phyloP scores from a whole-genome alignment of 2,797 vertebrate species.

The Carcharodon carcharias region DNA sequence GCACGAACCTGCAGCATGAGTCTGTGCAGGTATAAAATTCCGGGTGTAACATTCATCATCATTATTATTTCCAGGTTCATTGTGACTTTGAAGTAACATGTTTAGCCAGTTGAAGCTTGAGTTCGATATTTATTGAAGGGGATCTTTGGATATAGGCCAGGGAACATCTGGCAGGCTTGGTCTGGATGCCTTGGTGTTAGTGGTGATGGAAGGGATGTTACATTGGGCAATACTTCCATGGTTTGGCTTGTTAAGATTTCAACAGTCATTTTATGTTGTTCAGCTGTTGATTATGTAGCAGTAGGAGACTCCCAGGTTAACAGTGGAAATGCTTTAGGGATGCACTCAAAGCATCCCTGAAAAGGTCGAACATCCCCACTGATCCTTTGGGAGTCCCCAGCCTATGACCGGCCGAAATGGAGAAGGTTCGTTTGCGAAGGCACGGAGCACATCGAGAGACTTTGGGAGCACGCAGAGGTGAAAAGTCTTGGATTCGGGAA shows the following conservation, averaged over 20 bases:
- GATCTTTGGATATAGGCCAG: not conserved
- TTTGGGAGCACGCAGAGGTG: too few relatives aligned
- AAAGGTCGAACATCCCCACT: too few relatives aligned
- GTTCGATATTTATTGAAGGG: not conserved
- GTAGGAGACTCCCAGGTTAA: too few relatives aligned
- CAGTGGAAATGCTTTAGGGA: too few relatives aligned
- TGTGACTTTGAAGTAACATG: not conserved
- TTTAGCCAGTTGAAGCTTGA: not conserved
- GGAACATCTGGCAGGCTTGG: not conserved
- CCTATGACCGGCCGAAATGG: too few relatives aligned
- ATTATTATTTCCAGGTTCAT: not conserved
- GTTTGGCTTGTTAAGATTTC: not conserved
- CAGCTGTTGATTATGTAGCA: not conserved
- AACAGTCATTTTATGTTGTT: not conserved
- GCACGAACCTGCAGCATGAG: not conserved
- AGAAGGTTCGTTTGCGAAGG: too few relatives aligned
- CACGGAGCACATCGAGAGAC: too few relatives aligned
- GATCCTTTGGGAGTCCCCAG: too few relatives aligned
- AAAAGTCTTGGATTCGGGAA: too few relatives aligned
- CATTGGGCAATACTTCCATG: not conserved
- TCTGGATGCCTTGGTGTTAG: not conserved
- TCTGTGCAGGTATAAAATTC: not conserved
- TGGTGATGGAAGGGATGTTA: not conserved
- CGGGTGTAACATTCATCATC: too few relatives aligned
- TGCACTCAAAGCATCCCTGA: too few relatives aligned